A percentile compares a stretch with the other conserved stretches of the same genome.
Conservation (phyloP, 2,797 vertebrate species). For the Rhyacichthys aspro region DNA sequence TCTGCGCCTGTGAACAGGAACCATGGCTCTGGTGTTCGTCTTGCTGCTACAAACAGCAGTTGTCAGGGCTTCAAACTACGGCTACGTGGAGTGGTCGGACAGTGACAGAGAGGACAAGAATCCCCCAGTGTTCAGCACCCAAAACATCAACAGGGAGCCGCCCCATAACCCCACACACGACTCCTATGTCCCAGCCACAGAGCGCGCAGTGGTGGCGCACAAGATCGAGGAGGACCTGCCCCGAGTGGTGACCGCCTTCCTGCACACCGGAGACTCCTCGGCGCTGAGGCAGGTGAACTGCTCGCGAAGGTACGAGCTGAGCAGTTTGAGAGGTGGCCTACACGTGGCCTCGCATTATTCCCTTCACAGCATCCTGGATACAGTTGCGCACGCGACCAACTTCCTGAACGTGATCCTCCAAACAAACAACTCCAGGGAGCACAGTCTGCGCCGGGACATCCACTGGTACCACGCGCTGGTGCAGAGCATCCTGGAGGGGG, state of each 20-base stretch:
- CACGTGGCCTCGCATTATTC: slow-evolving; percentile 85
- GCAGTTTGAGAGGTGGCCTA: slow-evolving; percentile 84
- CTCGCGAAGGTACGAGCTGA: slow-evolving; percentile 92
- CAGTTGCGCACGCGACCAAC: slow-evolving; percentile 91
- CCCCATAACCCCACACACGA: slow-evolving; percentile 71
- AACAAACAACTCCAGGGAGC: slow-evolving; percentile 88
- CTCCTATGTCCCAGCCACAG: slow-evolving; percentile 74
- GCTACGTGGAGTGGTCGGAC: slow-evolving; percentile 84
- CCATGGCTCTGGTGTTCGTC: slow-evolving; percentile 80
- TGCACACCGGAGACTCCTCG: slow-evolving; percentile 91
- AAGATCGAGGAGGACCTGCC: slow-evolving; percentile 92
- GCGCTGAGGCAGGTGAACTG: slow-evolving; percentile 90
- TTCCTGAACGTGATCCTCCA: slow-evolving; percentile 92
- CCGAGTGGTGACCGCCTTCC: slow-evolving; percentile 91
- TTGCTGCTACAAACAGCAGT: slow-evolving; percentile 79
- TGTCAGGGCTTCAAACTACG: slow-evolving; percentile 76
- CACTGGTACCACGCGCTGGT: slow-evolving; percentile 94
- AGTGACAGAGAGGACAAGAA: slow-evolving; percentile 79
- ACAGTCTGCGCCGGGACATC: slow-evolving; percentile 83
- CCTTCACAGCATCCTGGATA: slow-evolving; percentile 89
- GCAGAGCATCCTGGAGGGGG: slow-evolving; percentile 90
- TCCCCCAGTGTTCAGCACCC: slow-evolving; percentile 76
- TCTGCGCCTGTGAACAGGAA: slow-evolving; percentile 43
- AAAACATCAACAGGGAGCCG: slow-evolving; percentile 67
- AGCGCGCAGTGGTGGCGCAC: slow-evolving; percentile 87